Percentiles rank a stretch among this genome's conserved stretches.
Conservation (phyloP, 1,140 invertebrate species). For the Drosophila triauraria region DNA sequence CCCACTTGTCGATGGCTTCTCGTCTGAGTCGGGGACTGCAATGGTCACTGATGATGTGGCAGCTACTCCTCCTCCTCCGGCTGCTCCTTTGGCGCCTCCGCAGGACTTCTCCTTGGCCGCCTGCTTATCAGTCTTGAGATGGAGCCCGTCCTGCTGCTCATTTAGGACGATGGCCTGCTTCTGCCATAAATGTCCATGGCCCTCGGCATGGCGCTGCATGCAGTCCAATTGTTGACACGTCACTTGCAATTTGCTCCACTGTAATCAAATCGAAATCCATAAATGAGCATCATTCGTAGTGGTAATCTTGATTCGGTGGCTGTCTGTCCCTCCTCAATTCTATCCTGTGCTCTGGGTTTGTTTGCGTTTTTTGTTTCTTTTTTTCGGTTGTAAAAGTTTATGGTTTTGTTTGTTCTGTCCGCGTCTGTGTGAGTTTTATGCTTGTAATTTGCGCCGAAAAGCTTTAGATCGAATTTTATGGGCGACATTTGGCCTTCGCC, state of each 20-base stretch:
- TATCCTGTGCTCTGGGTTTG: conserved; percentile 15
- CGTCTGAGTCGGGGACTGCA: conserved; percentile 32
- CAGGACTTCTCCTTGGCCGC: conserved; percentile 45
- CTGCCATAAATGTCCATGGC: conserved; percentile 83
- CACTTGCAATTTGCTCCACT: conserved; percentile 85
- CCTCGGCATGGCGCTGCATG: conserved; percentile 84
- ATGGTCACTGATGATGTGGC: conserved; percentile 19
- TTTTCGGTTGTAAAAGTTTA: conserved; percentile 57
- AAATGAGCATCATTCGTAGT: conserved; percentile 53
- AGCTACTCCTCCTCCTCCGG: conserved; percentile 13
- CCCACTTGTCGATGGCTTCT: conserved; percentile 49
- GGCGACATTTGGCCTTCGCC: conserved; percentile 45
- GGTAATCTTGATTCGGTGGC: conserved; percentile 31
- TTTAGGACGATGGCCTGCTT: conserved; percentile 81
- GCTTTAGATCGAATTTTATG: conserved; percentile 63
- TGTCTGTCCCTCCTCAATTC: conserved; percentile 3
- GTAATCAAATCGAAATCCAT: conserved; percentile 78
- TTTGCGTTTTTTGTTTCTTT: conserved; percentile 10
- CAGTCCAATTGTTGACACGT: conserved; percentile 85
- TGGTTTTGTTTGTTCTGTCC: conserved; percentile 56
- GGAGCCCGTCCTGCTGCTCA: conserved; percentile 68
- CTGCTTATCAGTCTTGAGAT: conserved; percentile 66
- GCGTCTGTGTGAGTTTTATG: conserved; percentile 56
- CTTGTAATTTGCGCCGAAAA: conserved; percentile 45
- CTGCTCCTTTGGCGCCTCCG: conserved; percentile 16